These are phyloP conservation scores for Heliconius congener DNA, from an alignment of 1,140 invertebrate species.

Conservation along the genomic window DNA sequence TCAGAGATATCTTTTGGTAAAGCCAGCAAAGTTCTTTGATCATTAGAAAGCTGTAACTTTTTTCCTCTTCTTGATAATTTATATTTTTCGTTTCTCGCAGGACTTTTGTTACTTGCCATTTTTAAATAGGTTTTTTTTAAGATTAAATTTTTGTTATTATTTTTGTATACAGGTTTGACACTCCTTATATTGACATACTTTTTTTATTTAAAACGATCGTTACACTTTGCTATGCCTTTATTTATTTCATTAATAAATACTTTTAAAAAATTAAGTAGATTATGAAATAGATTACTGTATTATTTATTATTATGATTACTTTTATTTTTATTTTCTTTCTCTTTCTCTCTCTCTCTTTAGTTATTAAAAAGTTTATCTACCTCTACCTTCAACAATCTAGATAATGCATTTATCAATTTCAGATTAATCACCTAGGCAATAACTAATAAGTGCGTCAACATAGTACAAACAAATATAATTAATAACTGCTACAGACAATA, in stretches of 20 bases:
- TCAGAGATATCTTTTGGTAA: constrained; percentile 69
- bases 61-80: constrained; percentile 61
- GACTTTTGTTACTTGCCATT: constrained; percentile 36
- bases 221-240: too few species aligned
- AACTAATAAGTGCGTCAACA: constrained; percentile 9
- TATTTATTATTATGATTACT: too few species aligned
- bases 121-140: constrained; percentile 1
- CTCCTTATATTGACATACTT: background rate
- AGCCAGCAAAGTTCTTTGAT: constrained; percentile 55
- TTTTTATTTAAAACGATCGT: too few species aligned
- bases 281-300: too few species aligned
- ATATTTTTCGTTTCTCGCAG: constrained; percentile 48
- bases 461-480: constrained; percentile 27
- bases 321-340: too few species aligned
- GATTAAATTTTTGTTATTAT: background rate
- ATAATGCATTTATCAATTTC: constrained; percentile 14
- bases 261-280: too few species aligned
- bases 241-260: too few species aligned
- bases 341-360: too few species aligned
- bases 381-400: background rate
- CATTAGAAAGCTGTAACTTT: constrained; percentile 59
- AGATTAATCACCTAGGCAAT: constrained; percentile 55
- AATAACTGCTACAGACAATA: background rate
- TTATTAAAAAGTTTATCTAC: background rate
- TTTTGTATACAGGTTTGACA: background rate